phyloP scores from a whole-genome alignment of 2,888 invertebrate genomes.

The Stenodera caucasica region DNA sequence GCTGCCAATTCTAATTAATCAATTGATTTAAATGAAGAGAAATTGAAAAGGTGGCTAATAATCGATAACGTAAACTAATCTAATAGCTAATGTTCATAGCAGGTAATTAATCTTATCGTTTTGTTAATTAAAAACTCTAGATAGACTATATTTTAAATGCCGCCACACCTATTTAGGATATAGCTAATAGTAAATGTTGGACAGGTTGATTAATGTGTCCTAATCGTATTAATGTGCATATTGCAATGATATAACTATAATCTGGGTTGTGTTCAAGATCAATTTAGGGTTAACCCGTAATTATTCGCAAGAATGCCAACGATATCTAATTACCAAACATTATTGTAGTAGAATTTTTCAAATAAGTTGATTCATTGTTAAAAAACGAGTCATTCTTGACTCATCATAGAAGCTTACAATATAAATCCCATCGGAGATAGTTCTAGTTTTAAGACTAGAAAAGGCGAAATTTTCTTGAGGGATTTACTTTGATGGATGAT shows the following conservation, averaged over 20 bases:
- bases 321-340: not conserved
- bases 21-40: not conserved
- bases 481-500: conserved; percentile 19
- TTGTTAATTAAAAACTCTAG: not conserved
- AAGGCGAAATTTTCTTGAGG: not conserved
- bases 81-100: not conserved
- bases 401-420: too few species aligned
- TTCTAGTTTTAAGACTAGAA: conserved; percentile 8
- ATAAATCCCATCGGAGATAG: not conserved
- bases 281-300: conserved; percentile 23
- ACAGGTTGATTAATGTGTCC: conserved; percentile 2
- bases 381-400: too few species aligned
- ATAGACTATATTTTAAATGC: too few species aligned
- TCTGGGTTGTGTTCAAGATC: not conserved
- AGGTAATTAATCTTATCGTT: conserved; percentile 5
- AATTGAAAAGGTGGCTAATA: not conserved
- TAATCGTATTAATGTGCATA: conserved; percentile 3
- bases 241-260: not conserved
- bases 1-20: not conserved
- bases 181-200: conserved; percentile 1
- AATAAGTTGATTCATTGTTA: too few species aligned
- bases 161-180: not conserved
- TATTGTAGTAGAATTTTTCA: too few species aligned
- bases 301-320: conserved; percentile 27
- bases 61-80: not conserved